phyloP scores from a whole-genome alignment of 1,140 invertebrate species.

The Gonioctena quinquepunctata region DNA sequence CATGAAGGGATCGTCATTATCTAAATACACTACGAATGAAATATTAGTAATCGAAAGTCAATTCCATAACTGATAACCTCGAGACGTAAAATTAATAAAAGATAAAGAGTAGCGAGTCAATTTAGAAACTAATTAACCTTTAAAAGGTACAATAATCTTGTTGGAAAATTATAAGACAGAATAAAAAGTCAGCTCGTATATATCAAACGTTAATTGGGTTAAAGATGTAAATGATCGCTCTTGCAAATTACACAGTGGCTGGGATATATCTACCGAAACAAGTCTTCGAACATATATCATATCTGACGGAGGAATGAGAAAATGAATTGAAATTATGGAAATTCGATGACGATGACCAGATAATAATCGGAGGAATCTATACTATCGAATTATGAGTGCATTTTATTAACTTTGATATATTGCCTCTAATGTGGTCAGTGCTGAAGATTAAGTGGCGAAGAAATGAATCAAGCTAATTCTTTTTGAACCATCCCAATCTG shows the following conservation, averaged over 20 bases:
- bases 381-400: background rate
- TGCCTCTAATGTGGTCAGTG: background rate
- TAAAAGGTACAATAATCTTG: conserved; percentile 17
- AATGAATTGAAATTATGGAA: conserved; percentile 19
- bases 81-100: conserved; percentile 9
- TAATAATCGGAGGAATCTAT: background rate
- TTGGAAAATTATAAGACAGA: background rate
- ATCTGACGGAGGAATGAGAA: conserved; percentile 6
- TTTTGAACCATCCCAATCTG: background rate
- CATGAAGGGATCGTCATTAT: no score
- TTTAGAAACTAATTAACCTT: conserved; percentile 24
- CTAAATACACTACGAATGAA: no score
- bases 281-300: conserved; percentile 13
- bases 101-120: conserved; percentile 12
- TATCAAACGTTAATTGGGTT: conserved; percentile 22
- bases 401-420: background rate
- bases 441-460: background rate
- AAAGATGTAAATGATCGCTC: conserved; percentile 21
- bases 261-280: conserved; percentile 3
- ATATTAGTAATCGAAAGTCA: no score
- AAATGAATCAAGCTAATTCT: background rate
- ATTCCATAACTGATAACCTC: background rate
- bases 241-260: conserved; percentile 20
- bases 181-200: conserved; percentile 3
- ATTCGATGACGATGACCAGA: conserved; percentile 4